Percentiles rank a stretch among this genome's conserved stretches.
Evolutionary conservation across 2,888 invertebrate species (phyloP).

Genomic region (Ichneumoninae sp.): DNA sequence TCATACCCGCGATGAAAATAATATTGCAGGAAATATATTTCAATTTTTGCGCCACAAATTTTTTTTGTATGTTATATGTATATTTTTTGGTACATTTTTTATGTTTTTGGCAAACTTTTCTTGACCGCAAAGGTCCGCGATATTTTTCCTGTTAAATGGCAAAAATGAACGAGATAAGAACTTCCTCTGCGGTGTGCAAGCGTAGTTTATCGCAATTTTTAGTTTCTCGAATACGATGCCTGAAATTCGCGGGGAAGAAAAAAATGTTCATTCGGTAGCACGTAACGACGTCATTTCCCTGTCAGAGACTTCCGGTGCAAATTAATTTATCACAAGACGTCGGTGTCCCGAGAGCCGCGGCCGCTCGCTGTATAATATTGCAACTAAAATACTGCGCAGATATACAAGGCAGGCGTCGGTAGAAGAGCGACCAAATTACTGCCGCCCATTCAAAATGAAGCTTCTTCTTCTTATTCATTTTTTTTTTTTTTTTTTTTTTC

Average conservation of each 20-base stretch:
- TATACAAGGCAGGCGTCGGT: constrained; percentile 12
- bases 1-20: too few species aligned
- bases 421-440: constrained; percentile 60
- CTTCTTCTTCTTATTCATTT: constrained; percentile 9
- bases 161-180: too few species aligned
- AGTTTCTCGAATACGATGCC: background rate
- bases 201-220: background rate
- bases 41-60: too few species aligned
- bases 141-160: too few species aligned
- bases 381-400: constrained; percentile 21
- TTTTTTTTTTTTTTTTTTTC: constrained; percentile 19
- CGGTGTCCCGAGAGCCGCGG: constrained; percentile 32
- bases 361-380: constrained; percentile 41
- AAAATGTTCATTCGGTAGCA: constrained; percentile 71
- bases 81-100: too few species aligned
- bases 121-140: too few species aligned
- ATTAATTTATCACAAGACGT: constrained; percentile 80
- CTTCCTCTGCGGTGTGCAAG: too few species aligned
- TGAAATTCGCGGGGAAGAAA: background rate
- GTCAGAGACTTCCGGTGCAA: constrained; percentile 82
- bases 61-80: too few species aligned
- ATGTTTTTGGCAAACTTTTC: too few species aligned
- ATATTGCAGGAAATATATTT: too few species aligned
- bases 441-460: constrained; percentile 41
- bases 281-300: constrained; percentile 80